Percentiles rank a stretch among this genome's conserved stretches.
These are phyloP conservation scores for Anas georgica DNA, from an alignment of 2,797 vertebrate species.

Conservation along the genomic window DNA sequence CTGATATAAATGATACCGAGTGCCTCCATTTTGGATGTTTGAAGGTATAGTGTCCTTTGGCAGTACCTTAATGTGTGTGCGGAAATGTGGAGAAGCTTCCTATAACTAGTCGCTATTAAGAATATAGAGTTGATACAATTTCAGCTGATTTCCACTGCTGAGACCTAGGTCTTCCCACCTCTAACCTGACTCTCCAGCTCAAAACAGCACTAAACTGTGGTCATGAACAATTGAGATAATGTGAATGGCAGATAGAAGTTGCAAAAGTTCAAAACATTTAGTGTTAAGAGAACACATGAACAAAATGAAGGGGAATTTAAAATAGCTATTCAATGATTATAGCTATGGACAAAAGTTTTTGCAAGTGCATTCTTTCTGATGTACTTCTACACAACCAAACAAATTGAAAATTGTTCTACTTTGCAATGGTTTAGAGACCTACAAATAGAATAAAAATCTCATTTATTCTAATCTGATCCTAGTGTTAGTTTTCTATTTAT, in stretches of 20 bases:
- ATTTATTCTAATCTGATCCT: neutral
- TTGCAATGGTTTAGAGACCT: neutral
- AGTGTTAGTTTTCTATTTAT: neutral
- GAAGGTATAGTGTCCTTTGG: neutral
- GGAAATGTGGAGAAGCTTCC: neutral
- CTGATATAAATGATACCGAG: neutral
- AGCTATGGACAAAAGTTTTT: neutral
- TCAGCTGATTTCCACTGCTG: neutral
- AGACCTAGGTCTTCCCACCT: neutral
- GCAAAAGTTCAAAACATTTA: neutral
- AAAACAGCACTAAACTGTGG: neutral
- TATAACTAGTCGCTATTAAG: neutral
- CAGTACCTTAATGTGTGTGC: neutral
- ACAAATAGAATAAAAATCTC: neutral
- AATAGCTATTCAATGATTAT: neutral
- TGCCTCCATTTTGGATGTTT: neutral
- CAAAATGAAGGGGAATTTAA: neutral
- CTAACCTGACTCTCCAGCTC: neutral
- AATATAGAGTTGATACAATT: neutral
- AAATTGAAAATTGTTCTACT: neutral
- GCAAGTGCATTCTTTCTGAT: neutral
- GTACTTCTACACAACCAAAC: neutral
- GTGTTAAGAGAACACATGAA: neutral
- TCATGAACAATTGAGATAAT: neutral
- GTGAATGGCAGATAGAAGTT: neutral